phyloP scores from a whole-genome alignment of 2,888 invertebrate genomes.

The Macrophya annulata region DNA sequence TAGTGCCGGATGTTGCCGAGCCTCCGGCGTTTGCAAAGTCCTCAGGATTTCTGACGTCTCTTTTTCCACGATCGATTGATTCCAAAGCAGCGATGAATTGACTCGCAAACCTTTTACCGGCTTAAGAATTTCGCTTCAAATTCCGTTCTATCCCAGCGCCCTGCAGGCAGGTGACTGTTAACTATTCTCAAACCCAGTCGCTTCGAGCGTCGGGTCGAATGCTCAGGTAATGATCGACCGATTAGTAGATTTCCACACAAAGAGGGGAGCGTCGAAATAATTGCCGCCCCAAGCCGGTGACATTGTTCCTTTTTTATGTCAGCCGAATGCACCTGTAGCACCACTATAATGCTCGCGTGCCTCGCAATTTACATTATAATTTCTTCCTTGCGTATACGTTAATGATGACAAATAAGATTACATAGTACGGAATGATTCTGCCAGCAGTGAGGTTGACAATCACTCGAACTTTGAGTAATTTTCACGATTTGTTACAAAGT shows the following conservation, averaged over 20 bases:
- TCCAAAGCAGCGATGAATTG: not conserved
- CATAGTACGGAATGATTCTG: not conserved
- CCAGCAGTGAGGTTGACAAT: not conserved
- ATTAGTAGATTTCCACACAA: constrained; percentile 49
- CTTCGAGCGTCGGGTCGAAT: constrained; percentile 24
- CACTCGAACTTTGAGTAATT: not conserved
- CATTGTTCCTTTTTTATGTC: constrained; percentile 37
- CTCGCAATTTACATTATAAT: constrained; percentile 28
- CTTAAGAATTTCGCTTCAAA: not conserved
- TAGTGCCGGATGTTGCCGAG: constrained; percentile 64
- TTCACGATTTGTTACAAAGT: not conserved
- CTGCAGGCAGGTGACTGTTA: not conserved
- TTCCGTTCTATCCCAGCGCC: not conserved
- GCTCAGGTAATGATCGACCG: constrained; percentile 43
- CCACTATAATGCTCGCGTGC: not conserved
- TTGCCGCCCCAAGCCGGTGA: constrained; percentile 33
- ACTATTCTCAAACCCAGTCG: not conserved
- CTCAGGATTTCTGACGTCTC: not conserved
- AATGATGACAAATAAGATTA: not conserved
- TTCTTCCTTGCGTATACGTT: not conserved
- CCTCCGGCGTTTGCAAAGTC: constrained; percentile 20
- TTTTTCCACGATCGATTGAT: not conserved
- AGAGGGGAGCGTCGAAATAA: constrained; percentile 42
- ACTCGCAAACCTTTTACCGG: not conserved
- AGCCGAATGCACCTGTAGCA: constrained; percentile 46